Evolutionary conservation across 2,888 invertebrate genomes (phyloP), one percentile per base, ranked within the genome.

Genomic region (Acrobasis suavella): DNA sequence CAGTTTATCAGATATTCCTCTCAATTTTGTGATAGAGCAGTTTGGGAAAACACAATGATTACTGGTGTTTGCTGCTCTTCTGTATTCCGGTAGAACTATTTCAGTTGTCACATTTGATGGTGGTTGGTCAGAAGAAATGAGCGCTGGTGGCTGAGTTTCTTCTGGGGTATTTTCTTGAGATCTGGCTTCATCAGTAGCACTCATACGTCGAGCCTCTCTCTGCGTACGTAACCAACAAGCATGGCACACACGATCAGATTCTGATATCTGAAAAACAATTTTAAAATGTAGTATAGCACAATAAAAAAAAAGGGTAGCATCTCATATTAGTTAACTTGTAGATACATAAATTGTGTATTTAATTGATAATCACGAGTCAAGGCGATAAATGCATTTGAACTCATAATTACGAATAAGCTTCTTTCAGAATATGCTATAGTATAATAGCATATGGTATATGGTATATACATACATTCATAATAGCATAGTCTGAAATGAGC

Each of bases 61-160:
- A 49, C 22, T 52, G 46, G 65, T 62, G 49, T 69, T 69, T 22
- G 67, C 64, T 46, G 67, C 64, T 38, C 67, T 55, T 62, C 59
- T 65, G 52, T 67, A 69, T 12, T 66, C 55, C 9, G 64, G 63
- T 58, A 65, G 61, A 16, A 55, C 16, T 17, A 66, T 22, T 51
- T 42, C 39, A 49, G 52, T 16, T 37, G 51, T 62, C 50, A 58
- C 42, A 22, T 59, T 15, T n/a, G 37, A 8, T 50, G 50, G 32
- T 59, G 37, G 38, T 37, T 50, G 50, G 15, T 50, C 15, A 16
- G 50, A 9, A 50, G 50, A 9, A 16, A 50, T 9, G 16, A 50
- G 15, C 10, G 15, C 50, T 15, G 50, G 15, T 16, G 17, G 50
- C 15, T 50, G 9, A 1, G 15, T 50, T 16, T 50, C 50, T 10